phyloP scores from a whole-genome alignment of 1,140 invertebrate species.

The Steinernema feltiae region DNA sequence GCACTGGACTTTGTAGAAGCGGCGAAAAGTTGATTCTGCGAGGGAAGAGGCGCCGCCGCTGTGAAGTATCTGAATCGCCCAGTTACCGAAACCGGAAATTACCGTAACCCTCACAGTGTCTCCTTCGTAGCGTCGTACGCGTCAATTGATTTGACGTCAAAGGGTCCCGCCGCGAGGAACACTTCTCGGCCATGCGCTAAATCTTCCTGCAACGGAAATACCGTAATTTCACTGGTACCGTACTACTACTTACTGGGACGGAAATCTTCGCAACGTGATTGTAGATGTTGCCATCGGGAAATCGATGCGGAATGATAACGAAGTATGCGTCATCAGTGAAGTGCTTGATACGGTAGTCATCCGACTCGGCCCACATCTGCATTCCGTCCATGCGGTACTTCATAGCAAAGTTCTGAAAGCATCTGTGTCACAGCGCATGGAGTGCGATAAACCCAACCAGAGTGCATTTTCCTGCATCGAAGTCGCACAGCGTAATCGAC shows the following conservation, averaged over 20 bases:
- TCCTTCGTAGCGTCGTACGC: constrained; percentile 17
- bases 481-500: constrained; percentile 33
- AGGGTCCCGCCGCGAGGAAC: constrained; percentile 24
- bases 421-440: not conserved
- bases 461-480: constrained; percentile 26
- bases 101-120: not conserved
- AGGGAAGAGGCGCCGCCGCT: constrained; percentile 20
- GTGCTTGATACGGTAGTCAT: constrained; percentile 22
- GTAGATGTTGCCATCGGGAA: constrained; percentile 24
- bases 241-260: constrained; percentile 20
- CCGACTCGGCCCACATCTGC: constrained; percentile 28
- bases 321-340: constrained; percentile 28
- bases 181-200: not conserved
- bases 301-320: constrained; percentile 29
- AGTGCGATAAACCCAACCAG: constrained; percentile 19
- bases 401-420: constrained; percentile 19
- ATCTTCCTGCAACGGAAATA: constrained; percentile 1
- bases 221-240: not conserved
- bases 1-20: not conserved
- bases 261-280: constrained; percentile 30
- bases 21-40: constrained; percentile 26
- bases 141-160: constrained; percentile 21
- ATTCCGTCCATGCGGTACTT: constrained; percentile 22
- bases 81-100: not conserved
- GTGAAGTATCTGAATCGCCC: constrained; percentile 23